phyloP scores from a whole-genome alignment of 2,888 invertebrate species.

The Adela reaumurella region DNA sequence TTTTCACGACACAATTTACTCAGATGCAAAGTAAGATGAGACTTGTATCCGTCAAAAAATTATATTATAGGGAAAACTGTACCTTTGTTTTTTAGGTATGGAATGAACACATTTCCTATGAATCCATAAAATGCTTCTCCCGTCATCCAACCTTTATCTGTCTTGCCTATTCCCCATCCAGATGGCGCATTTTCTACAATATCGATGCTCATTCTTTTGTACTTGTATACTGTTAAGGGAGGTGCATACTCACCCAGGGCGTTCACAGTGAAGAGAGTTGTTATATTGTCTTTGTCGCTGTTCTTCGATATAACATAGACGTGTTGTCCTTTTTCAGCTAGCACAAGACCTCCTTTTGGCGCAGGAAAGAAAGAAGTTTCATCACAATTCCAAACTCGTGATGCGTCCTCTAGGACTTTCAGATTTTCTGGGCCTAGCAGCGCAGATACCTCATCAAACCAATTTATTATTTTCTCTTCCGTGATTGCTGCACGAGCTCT shows the following conservation, averaged over 20 bases:
- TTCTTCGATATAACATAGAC: constrained; percentile 6
- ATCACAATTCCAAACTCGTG: constrained; percentile 7
- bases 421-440: constrained; percentile 1
- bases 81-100: constrained; percentile 9
- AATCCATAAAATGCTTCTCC: constrained; percentile 25
- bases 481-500: constrained; percentile 2
- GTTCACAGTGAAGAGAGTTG: constrained; percentile 9
- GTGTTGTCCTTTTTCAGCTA: constrained; percentile 10
- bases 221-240: constrained; percentile 12
- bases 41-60: constrained; percentile 4
- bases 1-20: constrained; percentile 4
- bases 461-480: constrained; percentile 2
- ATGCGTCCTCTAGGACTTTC: constrained; percentile 6
- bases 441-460: neutral
- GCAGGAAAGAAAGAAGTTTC: constrained; percentile 11
- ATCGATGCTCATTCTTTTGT: constrained; percentile 10
- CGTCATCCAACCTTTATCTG: constrained; percentile 33
- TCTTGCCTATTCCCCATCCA: constrained; percentile 23
- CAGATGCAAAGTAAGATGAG: constrained; percentile 4
- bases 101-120: constrained; percentile 19
- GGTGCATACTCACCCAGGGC: constrained; percentile 10
- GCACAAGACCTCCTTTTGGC: constrained; percentile 11
- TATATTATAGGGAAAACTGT: constrained; percentile 1
- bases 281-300: constrained; percentile 9
- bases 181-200: constrained; percentile 6